Evolutionary conservation across 2,888 invertebrate species (phyloP).

Genomic region (Junonia oenone): DNA sequence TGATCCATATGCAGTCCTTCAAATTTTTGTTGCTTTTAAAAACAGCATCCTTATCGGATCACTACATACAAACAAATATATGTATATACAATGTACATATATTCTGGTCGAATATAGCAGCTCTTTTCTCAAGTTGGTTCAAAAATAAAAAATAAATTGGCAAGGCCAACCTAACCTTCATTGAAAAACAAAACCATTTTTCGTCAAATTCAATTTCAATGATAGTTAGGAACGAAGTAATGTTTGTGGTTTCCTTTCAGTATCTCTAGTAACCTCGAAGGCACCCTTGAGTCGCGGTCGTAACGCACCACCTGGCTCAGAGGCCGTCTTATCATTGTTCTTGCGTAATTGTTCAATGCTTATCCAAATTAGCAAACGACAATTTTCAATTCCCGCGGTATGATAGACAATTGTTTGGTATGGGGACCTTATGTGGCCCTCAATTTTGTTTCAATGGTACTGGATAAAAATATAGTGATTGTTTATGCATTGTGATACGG

Average conservation of each 20-base stretch:
- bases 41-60: too few species aligned
- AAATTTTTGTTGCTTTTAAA: too few species aligned
- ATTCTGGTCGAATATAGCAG: too few species aligned
- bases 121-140: too few species aligned
- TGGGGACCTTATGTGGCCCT: not conserved
- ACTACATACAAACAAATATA: too few species aligned
- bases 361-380: not conserved
- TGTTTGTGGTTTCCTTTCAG: constrained; percentile 2
- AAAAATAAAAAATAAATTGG: too few species aligned
- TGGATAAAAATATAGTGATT: too few species aligned
- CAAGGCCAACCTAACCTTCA: too few species aligned
- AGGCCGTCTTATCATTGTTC: constrained; percentile 27
- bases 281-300: constrained; percentile 30
- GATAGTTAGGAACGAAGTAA: not conserved
- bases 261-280: constrained; percentile 21
- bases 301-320: constrained; percentile 28
- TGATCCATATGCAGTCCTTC: too few species aligned
- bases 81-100: too few species aligned
- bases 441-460: not conserved
- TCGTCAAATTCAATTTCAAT: not conserved
- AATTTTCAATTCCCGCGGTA: not conserved
- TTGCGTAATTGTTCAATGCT: constrained; percentile 1
- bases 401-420: not conserved
- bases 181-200: too few species aligned
- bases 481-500: too few species aligned